phyloP scores from a whole-genome alignment of 2,888 invertebrate species.

The Pyrrhosoma nymphula region DNA sequence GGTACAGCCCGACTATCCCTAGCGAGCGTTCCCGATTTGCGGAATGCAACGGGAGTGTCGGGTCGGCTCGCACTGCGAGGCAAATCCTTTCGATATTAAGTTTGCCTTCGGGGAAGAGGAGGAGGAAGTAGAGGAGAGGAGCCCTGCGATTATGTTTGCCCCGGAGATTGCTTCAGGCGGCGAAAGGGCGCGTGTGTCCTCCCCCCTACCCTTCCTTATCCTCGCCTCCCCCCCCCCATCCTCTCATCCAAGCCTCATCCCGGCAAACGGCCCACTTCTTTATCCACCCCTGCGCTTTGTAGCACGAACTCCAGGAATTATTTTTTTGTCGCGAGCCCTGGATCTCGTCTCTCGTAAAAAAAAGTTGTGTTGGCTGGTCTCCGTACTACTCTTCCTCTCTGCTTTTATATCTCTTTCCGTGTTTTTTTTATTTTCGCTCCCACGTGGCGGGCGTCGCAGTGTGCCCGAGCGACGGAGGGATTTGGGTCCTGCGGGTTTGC shows the following conservation, averaged over 20 bases:
- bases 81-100: conserved; percentile 54
- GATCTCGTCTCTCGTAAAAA: neutral
- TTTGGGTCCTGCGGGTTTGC: neutral
- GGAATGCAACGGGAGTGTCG: neutral
- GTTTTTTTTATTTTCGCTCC: neutral
- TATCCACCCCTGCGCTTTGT: conserved; percentile 7
- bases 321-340: conserved; percentile 26
- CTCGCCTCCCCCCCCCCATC: neutral
- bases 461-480: neutral
- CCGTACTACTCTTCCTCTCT: neutral
- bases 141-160: conserved; percentile 39
- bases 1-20: neutral
- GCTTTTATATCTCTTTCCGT: neutral
- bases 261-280: neutral
- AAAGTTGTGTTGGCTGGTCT: conserved; percentile 1
- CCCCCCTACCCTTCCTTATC: neutral
- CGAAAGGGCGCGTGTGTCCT: neutral
- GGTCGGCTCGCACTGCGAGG: conserved; percentile 12
- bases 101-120: neutral
- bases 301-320: neutral
- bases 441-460: neutral
- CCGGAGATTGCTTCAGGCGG: conserved; percentile 34
- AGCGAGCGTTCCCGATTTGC: neutral
- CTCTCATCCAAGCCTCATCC: neutral
- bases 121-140: neutral